Conservation (phyloP, 2,888 invertebrate genomes). For the Campoletis raptor region DNA sequence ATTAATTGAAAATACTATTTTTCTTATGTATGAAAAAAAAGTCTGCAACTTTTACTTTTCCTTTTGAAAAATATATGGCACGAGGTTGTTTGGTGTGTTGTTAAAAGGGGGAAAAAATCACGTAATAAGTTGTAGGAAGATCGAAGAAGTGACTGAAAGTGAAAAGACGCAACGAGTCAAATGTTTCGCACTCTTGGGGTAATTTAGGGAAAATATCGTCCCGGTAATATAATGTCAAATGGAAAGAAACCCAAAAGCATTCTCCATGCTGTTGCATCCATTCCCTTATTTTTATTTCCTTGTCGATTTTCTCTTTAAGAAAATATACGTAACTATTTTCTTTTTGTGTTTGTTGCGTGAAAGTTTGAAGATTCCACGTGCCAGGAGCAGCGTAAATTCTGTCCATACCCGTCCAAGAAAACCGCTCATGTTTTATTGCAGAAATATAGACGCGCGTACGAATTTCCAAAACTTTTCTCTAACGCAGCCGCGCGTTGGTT, state of each 20-base stretch:
- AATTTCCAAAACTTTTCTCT: conserved; percentile 41
- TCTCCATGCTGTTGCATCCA: conserved; percentile 11
- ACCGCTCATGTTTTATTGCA: conserved; percentile 51
- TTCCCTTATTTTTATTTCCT: conserved; percentile 28
- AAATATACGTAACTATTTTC: conserved; percentile 23
- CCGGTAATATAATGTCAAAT: conserved; percentile 50
- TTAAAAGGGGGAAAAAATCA: neutral
- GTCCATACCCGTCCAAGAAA: conserved; percentile 14
- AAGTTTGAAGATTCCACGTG: conserved; percentile 59
- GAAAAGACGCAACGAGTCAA: conserved; percentile 50
- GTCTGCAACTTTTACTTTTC: neutral
- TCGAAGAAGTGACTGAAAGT: neutral
- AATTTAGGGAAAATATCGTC: conserved; percentile 70
- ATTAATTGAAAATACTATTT: neutral
- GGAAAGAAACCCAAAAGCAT: conserved; percentile 34
- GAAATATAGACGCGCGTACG: conserved; percentile 17
- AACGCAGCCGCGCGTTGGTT: conserved; percentile 26
- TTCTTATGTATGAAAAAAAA: neutral
- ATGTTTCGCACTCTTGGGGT: conserved; percentile 29
- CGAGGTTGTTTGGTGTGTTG: neutral
- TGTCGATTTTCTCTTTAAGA: conserved; percentile 1
- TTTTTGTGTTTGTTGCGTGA: conserved; percentile 55
- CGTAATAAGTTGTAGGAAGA: conserved; percentile 22
- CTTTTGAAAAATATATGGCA: conserved; percentile 25
- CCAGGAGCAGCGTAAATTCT: conserved; percentile 40